phyloP scores from a whole-genome alignment of 2,113 vertebrate genomes.

The Cnemophilus loriae region DNA sequence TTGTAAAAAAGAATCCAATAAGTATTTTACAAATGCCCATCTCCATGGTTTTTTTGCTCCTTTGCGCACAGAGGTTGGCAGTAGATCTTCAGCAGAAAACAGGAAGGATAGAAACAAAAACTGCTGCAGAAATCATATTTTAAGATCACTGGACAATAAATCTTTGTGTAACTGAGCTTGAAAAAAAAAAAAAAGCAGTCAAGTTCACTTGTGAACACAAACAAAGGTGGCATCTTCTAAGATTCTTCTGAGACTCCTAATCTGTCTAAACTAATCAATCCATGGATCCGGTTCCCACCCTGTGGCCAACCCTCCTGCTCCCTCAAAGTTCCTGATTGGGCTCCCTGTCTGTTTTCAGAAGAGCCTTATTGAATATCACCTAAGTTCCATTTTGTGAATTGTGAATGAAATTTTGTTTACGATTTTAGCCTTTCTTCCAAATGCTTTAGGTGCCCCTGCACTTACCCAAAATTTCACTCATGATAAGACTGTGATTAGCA shows the following conservation, averaged over 20 bases:
- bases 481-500: background rate
- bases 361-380: fast-evolving
- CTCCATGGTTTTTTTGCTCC: background rate
- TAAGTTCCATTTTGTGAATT: background rate
- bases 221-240: background rate
- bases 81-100: background rate
- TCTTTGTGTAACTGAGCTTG: background rate
- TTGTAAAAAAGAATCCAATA: background rate
- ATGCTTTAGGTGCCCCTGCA: background rate
- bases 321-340: background rate
- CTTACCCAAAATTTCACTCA: background rate
- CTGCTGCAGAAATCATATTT: background rate
- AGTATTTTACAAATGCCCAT: background rate
- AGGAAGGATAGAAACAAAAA: background rate
- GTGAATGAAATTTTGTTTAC: background rate
- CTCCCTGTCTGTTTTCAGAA: background rate
- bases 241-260: background rate
- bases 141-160: background rate
- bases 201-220: background rate
- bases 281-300: background rate
- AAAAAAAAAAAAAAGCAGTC: background rate
- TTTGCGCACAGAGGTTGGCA: fast-evolving
- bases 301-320: background rate
- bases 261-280: background rate
- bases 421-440: background rate